Evolutionary conservation across 2,888 invertebrate genomes (phyloP).

Genomic region (Bursaphelenchus okinawaensis): DNA sequence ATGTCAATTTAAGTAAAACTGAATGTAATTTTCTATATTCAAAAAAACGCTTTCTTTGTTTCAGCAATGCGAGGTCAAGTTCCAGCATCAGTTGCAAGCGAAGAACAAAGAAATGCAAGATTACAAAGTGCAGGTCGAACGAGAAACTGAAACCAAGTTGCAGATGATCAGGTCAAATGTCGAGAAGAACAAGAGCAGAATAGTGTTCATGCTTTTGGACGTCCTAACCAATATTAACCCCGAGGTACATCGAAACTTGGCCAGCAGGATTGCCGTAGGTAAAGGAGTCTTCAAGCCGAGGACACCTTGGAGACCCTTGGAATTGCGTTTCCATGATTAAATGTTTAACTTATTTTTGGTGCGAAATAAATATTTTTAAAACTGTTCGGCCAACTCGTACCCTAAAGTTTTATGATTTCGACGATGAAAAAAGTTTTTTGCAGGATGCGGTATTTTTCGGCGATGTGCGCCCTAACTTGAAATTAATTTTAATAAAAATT

Average conservation of each 20-base stretch:
- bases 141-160: constrained; percentile 2
- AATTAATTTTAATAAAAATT: neutral
- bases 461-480: too few relatives aligned
- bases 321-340: too few relatives aligned
- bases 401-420: too few relatives aligned
- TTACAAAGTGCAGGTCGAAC: constrained; percentile 12
- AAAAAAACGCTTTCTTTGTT: too few relatives aligned
- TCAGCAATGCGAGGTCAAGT: neutral
- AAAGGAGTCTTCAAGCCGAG: neutral
- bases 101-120: constrained; percentile 3
- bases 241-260: neutral
- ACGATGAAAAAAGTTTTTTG: too few relatives aligned
- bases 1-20: too few relatives aligned
- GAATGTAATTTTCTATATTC: neutral
- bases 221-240: neutral
- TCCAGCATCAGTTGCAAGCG: neutral
- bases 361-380: too few relatives aligned
- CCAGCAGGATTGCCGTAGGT: neutral
- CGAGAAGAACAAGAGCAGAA: neutral
- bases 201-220: neutral
- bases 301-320: neutral
- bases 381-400: too few relatives aligned
- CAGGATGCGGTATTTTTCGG: too few relatives aligned
- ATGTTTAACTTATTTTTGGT: too few relatives aligned
- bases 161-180: neutral